These are phyloP conservation scores for Cepaea hortensis DNA, from an alignment of 2,888 invertebrate species.

Conservation along the genomic window DNA sequence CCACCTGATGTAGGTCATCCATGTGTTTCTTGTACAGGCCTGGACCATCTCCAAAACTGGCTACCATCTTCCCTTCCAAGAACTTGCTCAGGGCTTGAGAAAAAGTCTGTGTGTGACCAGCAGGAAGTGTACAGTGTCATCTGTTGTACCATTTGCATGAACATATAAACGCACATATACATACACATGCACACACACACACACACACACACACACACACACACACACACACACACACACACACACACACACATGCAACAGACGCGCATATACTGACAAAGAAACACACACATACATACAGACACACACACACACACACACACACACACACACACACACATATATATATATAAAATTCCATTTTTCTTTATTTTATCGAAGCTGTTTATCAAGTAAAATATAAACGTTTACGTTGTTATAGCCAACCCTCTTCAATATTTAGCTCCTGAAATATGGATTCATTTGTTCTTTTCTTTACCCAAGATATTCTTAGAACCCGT, in stretches of 20 bases:
- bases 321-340: neutral
- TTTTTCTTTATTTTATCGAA: too few relatives aligned
- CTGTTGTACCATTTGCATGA: neutral
- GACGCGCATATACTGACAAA: too few relatives aligned
- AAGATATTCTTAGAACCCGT: too few relatives aligned
- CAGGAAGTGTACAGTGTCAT: neutral
- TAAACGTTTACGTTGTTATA: too few relatives aligned
- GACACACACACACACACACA: neutral
- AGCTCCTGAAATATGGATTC: too few relatives aligned
- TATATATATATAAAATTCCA: too few relatives aligned
- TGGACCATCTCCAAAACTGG: conserved; percentile 61
- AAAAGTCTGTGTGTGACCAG: conserved; percentile 30
- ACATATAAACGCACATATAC: neutral
- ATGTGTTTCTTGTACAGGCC: conserved; percentile 57
- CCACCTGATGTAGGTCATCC: conserved; percentile 46
- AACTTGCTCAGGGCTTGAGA: conserved; percentile 52
- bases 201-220: neutral
- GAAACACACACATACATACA: too few relatives aligned
- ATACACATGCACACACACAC: neutral
- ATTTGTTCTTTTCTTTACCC: too few relatives aligned
- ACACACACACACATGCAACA: too few relatives aligned
- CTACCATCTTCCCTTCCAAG: conserved; percentile 54
- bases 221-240: neutral
- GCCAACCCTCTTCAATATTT: too few relatives aligned
- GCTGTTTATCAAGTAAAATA: too few relatives aligned